Percentiles rank a stretch among this genome's conserved stretches.
Conservation (phyloP, 1,140 invertebrate species). For the Onthophagus taurus region DNA sequence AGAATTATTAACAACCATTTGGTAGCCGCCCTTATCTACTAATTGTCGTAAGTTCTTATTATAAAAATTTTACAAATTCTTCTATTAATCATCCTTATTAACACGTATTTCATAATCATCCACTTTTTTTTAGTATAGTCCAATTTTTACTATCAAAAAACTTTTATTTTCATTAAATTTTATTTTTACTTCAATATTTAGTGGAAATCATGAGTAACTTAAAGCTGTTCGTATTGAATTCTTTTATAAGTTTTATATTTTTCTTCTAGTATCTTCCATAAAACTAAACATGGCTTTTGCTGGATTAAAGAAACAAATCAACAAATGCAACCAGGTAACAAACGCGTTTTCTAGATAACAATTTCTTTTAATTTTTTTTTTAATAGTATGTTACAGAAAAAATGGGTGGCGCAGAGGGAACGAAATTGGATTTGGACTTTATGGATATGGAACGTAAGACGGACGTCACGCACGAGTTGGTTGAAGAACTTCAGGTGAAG, state of each 20-base stretch:
- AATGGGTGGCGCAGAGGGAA: conserved; percentile 98
- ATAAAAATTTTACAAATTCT: not conserved
- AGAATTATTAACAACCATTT: not conserved
- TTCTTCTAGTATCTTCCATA: conserved; percentile 8
- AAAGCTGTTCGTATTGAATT: no score
- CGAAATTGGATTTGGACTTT: conserved; percentile 97
- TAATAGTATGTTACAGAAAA: conserved; percentile 97
- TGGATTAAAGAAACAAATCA: conserved; percentile 95
- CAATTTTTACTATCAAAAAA: no score
- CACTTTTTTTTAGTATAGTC: not conserved
- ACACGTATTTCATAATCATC: not conserved
- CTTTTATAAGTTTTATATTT: no score
- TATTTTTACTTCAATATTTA: no score
- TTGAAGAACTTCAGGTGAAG: conserved; percentile 91
- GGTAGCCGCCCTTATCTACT: not conserved
- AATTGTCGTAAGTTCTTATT: not conserved
- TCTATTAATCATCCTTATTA: not conserved
- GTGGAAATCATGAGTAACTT: no score
- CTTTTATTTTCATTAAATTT: no score
- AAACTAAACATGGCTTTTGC: conserved; percentile 80
- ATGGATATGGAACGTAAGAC: conserved; percentile 99
- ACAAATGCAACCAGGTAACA: conserved; percentile 95
- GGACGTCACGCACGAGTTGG: conserved; percentile 89
- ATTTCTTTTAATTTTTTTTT: conserved; percentile 12
- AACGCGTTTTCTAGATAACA: conserved; percentile 1